phyloP scores from a whole-genome alignment of 2,888 invertebrate species.

The Heteromurus nitidus region DNA sequence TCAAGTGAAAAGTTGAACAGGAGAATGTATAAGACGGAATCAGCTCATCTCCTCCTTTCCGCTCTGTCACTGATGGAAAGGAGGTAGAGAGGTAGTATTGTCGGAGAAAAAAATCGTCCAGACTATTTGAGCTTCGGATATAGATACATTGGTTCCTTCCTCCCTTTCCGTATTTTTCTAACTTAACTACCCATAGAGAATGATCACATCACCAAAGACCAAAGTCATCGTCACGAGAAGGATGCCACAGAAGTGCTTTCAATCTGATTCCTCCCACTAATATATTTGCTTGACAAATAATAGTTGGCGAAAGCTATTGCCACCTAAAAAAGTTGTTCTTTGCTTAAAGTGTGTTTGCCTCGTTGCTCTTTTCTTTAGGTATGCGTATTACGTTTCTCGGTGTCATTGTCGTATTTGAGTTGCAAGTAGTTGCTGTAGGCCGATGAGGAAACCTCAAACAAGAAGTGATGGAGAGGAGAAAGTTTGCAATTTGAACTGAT shows the following conservation, averaged over 20 bases:
- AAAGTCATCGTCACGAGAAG: background rate
- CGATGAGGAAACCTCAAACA: too few species aligned
- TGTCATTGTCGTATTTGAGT: too few species aligned
- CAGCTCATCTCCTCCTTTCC: slow-evolving; percentile 25
- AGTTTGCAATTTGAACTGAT: too few species aligned
- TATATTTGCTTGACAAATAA: background rate
- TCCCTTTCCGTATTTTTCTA: background rate
- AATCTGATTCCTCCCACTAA: background rate
- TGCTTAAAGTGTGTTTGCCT: too few species aligned
- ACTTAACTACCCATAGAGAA: background rate
- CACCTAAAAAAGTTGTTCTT: slow-evolving; percentile 6
- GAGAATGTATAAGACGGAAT: background rate
- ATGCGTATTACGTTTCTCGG: too few species aligned
- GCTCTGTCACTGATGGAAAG: slow-evolving; percentile 13
- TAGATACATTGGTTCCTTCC: background rate
- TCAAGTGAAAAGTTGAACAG: slow-evolving; percentile 2
- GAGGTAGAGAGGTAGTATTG: too few species aligned
- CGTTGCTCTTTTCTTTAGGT: too few species aligned
- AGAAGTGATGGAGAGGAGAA: too few species aligned
- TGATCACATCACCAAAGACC: background rate
- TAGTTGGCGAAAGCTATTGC: background rate
- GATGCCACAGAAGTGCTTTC: background rate
- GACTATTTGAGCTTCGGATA: background rate
- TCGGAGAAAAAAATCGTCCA: background rate
- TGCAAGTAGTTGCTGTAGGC: too few species aligned